Evolutionary conservation across 2,113 vertebrate genomes (phyloP).

Genomic region (Erythrolamprus reginae): DNA sequence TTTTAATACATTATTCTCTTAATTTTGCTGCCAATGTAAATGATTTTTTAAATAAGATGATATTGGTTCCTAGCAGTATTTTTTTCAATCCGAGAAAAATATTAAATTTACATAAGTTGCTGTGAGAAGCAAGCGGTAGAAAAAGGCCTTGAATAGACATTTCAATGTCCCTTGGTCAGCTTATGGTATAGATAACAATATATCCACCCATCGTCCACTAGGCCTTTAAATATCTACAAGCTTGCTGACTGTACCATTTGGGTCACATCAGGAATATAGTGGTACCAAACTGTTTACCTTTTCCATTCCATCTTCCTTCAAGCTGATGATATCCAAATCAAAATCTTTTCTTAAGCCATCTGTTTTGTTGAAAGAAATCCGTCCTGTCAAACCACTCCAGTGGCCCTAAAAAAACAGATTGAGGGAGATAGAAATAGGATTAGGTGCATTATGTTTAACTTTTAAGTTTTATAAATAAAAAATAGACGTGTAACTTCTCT

Average conservation of each 20-base stretch:
- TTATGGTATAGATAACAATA: not conserved
- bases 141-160: not conserved
- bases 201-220: not conserved
- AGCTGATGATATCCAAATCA: conserved; percentile 94
- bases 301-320: conserved; percentile 94
- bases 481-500: not conserved
- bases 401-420: conserved; percentile 74
- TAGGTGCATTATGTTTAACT: not conserved
- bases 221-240: not conserved
- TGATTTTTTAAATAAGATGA: not conserved
- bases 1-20: not conserved
- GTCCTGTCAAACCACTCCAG: conserved; percentile 93
- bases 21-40: not conserved
- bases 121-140: not conserved
- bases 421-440: conserved; percentile 6
- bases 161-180: not conserved
- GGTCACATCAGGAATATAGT: not conserved
- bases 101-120: not conserved
- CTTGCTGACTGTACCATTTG: not conserved
- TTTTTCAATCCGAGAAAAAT: not conserved
- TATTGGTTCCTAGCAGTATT: not conserved
- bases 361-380: conserved; percentile 91
- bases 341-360: conserved; percentile 94
- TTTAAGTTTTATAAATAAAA: not conserved
- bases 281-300: conserved; percentile 77